phyloP scores from a whole-genome alignment of 64 coral and sea anemone species.

The Montipora sp. region DNA sequence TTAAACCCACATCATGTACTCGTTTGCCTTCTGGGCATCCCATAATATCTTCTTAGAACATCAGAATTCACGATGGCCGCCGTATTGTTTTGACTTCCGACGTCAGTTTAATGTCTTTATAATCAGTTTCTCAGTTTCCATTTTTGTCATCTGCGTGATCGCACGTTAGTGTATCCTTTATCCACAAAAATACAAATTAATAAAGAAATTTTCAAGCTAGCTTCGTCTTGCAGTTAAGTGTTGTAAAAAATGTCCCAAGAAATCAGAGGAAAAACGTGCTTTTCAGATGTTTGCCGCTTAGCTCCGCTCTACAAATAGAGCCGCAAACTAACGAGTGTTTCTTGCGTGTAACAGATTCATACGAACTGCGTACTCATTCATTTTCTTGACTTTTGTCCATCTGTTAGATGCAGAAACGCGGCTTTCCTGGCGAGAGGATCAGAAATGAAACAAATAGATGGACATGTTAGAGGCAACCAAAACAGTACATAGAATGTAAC shows the following conservation, averaged over 20 bases:
- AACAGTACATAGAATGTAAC: background rate
- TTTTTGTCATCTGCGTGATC: no score
- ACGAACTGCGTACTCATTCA: background rate
- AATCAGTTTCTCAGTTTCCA: no score
- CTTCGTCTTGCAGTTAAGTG: background rate
- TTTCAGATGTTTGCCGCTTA: background rate
- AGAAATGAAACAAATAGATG: background rate
- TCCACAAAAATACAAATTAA: background rate
- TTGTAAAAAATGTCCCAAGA: background rate
- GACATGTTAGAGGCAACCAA: background rate
- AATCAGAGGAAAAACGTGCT: background rate
- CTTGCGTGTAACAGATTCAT: background rate
- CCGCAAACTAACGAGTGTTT: background rate
- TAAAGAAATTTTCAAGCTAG: background rate
- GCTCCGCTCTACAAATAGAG: no score
- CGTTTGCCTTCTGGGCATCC: no score
- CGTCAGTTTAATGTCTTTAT: no score
- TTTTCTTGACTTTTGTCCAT: background rate
- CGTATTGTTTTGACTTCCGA: no score
- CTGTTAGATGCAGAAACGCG: background rate
- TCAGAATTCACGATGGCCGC: no score
- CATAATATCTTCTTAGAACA: no score
- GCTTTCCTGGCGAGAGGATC: background rate
- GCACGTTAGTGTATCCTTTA: background rate
- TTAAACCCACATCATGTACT: no score